These are phyloP conservation scores for Anarrhichthys ocellatus DNA, from an alignment of 2,113 vertebrate genomes.

Conservation along the genomic window DNA sequence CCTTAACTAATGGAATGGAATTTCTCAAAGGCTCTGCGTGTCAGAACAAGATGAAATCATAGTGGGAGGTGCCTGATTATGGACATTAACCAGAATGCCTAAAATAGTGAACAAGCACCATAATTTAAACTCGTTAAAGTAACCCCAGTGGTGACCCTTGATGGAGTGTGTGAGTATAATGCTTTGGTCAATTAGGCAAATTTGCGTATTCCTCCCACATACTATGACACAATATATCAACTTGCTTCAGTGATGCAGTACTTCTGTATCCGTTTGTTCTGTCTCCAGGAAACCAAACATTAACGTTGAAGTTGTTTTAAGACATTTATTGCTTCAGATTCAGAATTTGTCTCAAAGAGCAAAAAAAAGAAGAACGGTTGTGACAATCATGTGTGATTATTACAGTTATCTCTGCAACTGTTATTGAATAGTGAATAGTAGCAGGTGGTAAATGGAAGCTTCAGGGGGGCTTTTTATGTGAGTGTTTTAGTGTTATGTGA, in stretches of 20 bases:
- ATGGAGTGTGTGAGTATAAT: conserved; percentile 1
- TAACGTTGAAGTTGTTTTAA: not conserved
- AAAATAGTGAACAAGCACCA: not conserved
- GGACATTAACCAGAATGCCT: not conserved
- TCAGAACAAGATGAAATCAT: not conserved
- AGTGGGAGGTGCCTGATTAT: not conserved
- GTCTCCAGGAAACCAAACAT: not conserved
- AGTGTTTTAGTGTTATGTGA: conserved; percentile 14
- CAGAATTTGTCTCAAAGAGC: conserved; percentile 5
- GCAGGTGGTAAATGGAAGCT: conserved; percentile 41
- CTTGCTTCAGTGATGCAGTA: not conserved
- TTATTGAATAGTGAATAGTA: not conserved
- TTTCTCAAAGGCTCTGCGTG: not conserved
- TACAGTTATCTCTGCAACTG: not conserved
- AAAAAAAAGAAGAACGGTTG: conserved; percentile 9
- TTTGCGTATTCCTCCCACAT: conserved; percentile 18
- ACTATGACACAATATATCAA: not conserved
- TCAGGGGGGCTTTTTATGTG: conserved; percentile 2
- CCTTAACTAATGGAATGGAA: not conserved
- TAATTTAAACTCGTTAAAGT: conserved; percentile 3
- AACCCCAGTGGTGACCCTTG: conserved; percentile 10
- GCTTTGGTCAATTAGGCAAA: conserved; percentile 28
- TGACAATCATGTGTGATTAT: conserved; percentile 5
- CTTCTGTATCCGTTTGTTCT: not conserved
- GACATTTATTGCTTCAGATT: not conserved